Evolutionary conservation across 2,113 vertebrate genomes (phyloP).

Genomic region (Ia io): DNA sequence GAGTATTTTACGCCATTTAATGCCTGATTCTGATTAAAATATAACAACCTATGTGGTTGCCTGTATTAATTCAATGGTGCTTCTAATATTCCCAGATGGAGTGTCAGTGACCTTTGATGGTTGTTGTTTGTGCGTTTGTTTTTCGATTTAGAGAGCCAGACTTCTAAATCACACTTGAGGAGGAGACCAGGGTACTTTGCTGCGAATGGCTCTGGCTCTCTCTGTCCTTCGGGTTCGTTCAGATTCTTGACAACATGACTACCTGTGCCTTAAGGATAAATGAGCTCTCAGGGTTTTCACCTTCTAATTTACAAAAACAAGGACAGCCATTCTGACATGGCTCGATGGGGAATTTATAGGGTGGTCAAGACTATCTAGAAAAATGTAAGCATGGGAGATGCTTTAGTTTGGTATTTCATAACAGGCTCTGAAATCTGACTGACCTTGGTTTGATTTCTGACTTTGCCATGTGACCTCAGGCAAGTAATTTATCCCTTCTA

Average conservation of each 20-base stretch:
- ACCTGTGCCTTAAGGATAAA: background rate
- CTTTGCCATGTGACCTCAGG: background rate
- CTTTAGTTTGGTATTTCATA: background rate
- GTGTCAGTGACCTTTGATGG: background rate
- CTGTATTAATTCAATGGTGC: background rate
- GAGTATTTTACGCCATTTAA: constrained; percentile 32
- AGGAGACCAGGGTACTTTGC: background rate
- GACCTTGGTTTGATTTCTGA: background rate
- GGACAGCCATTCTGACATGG: background rate
- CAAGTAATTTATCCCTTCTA: background rate
- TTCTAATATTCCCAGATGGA: background rate
- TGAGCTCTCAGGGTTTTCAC: background rate
- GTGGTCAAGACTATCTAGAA: background rate
- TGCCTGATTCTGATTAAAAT: constrained; percentile 54
- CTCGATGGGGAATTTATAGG: background rate
- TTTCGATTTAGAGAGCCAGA: background rate
- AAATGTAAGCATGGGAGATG: background rate
- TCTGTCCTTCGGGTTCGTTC: background rate
- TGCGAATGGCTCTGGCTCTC: background rate
- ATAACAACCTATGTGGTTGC: background rate
- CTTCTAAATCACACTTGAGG: background rate
- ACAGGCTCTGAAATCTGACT: background rate
- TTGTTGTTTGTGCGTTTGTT: background rate
- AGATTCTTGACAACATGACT: background rate
- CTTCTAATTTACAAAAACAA: background rate